Percentiles rank a stretch among this genome's conserved stretches.
phyloP scores from a whole-genome alignment of 2,113 vertebrate species.

The Zosterops borbonicus region DNA sequence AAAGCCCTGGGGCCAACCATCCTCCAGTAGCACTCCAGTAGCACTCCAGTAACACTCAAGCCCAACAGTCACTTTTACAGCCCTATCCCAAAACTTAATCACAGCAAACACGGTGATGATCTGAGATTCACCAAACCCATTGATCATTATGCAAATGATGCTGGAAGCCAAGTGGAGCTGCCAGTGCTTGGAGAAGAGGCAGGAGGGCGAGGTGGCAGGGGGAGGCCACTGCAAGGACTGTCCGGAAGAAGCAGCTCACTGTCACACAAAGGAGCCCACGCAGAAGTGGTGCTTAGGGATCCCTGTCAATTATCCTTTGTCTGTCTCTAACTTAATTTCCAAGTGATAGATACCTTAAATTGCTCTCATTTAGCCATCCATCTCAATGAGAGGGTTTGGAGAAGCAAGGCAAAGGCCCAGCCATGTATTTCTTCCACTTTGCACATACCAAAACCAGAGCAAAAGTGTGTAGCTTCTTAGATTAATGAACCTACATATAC shows the following conservation, averaged over 20 bases:
- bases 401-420: neutral
- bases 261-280: rapidly evolving
- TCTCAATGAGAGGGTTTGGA: neutral
- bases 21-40: neutral
- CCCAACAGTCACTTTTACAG: neutral
- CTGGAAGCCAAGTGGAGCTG: neutral
- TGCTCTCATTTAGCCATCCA: neutral
- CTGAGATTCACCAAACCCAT: neutral
- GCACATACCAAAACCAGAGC: neutral
- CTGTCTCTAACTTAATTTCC: neutral
- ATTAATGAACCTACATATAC: neutral
- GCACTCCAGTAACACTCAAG: neutral
- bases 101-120: rapidly evolving
- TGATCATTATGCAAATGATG: neutral
- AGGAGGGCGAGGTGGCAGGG: neutral
- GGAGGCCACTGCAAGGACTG: neutral
- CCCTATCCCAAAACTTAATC: neutral
- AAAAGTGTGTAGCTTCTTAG: neutral
- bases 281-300: neutral
- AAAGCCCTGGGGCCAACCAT: neutral
- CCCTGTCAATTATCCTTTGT: neutral
- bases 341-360: neutral
- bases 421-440: neutral
- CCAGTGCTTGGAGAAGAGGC: neutral
- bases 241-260: neutral